These are phyloP conservation scores for Epicauta chinensis DNA, from an alignment of 1,140 invertebrate species.

Conservation along the genomic window DNA sequence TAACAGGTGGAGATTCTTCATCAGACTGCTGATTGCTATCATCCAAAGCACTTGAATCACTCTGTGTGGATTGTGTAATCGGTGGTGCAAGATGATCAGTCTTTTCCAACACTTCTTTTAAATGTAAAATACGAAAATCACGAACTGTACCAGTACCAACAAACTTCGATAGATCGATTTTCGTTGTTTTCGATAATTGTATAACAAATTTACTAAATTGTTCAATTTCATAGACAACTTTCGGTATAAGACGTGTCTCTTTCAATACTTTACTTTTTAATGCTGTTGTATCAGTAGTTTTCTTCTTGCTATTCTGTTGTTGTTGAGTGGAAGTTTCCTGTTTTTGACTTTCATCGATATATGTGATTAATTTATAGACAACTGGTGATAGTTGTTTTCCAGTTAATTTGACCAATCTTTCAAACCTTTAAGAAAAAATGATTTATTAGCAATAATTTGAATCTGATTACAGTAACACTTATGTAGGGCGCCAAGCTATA, in stretches of 20 bases:
- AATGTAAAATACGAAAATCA: slow-evolving; percentile 49
- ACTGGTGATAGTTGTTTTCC: slow-evolving; percentile 50
- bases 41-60: background rate
- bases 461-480: no score
- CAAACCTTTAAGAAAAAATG: slow-evolving; percentile 43
- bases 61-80: slow-evolving; percentile 28
- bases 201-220: slow-evolving; percentile 53
- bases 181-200: slow-evolving; percentile 51
- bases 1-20: slow-evolving; percentile 1
- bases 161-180: slow-evolving; percentile 48
- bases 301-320: slow-evolving; percentile 29
- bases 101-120: slow-evolving; percentile 46
- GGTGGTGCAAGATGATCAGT: slow-evolving; percentile 22
- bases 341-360: slow-evolving; percentile 46
- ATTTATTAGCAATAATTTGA: slow-evolving; percentile 3
- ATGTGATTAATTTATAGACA: slow-evolving; percentile 50
- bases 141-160: slow-evolving; percentile 50
- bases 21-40: slow-evolving; percentile 1
- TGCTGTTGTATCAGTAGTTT: slow-evolving; percentile 39
- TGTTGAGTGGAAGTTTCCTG: slow-evolving; percentile 38
- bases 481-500: no score
- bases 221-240: slow-evolving; percentile 53
- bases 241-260: slow-evolving; percentile 53
- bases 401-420: slow-evolving; percentile 49
- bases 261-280: slow-evolving; percentile 52